Base-by-base conservation (phyloP, 1,140 invertebrate species). In the Dendroctonus ponderosae region DNA sequence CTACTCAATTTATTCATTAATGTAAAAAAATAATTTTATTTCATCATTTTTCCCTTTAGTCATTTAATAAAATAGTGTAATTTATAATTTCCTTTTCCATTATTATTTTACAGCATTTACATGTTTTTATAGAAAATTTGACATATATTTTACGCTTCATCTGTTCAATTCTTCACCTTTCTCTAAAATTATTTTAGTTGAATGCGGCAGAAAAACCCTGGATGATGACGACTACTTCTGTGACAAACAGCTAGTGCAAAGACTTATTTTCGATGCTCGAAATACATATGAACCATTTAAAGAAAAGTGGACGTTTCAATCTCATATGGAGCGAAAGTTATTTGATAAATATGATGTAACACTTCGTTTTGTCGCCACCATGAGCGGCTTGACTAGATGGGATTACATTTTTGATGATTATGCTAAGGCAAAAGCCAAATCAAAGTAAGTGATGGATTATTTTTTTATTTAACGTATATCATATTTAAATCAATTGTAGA, bases 331-430 rank as follows among this genome's bases (percentile, higher is more conserved):
- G 51, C 50, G 63, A 11, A 51, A 51, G 9, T 72, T 90, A 2
- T 84, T 87, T 3, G 73, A 81, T 48, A 74, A 78, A n/a, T 92
- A 90, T 69, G 86, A 88, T 51, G 86, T 86, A 4, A 87, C 85
- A 52, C 76, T 91, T 7, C 82, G 91, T 42, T 96, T 94, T 78
- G 87, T 94, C 14, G 90, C 92, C 0, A 96, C 93, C 0, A 90
- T 93, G 74, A 94, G 92, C 75, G 94, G 94, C 0, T 76, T 96
- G 0, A 93, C 92, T 0, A 83, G 92, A 43, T 95, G 92, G 91
- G 88, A 92, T 75, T 84, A 89, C 69, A 84, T 71, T 52, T 68
- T 58, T 50, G 60, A 72, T 9, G 66, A 74, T 9, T 56, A 52
- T 60, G 44, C 44, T 38, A 68, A 46, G 51, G 49, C n/a, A 12